Evolutionary conservation across 2,797 vertebrate genomes (phyloP).

Genomic region (Nannoperca australis): DNA sequence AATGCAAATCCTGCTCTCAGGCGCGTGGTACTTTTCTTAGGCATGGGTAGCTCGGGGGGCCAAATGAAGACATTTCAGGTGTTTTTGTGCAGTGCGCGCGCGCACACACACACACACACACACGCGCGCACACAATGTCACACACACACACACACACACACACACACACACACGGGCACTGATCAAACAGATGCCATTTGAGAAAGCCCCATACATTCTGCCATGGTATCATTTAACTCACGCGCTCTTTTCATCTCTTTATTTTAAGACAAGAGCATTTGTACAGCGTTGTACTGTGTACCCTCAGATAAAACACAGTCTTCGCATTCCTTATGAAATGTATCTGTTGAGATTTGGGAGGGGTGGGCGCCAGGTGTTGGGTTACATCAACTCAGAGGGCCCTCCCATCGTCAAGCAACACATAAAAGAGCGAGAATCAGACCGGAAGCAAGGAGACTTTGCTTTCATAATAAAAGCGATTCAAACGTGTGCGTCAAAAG

Average conservation of each 20-base stretch:
- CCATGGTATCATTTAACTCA: conserved; percentile 71
- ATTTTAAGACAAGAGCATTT: conserved; percentile 81
- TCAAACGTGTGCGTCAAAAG: background rate
- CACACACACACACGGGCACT: conserved; percentile 13
- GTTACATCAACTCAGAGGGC: conserved; percentile 85
- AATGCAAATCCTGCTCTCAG: conserved; percentile 21
- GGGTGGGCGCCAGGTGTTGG: conserved; percentile 82
- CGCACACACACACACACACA: background rate
- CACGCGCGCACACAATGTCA: background rate
- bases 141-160: background rate
- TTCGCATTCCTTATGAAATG: conserved; percentile 84
- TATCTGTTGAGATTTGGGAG: conserved; percentile 82
- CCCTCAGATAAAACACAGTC: conserved; percentile 83
- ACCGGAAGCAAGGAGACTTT: background rate
- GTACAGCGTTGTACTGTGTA: conserved; percentile 82
- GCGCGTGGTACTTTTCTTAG: conserved; percentile 36
- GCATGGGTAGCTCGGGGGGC: conserved; percentile 14
- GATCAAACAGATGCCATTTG: conserved; percentile 78
- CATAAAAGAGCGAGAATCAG: background rate
- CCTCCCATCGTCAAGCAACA: conserved; percentile 77
- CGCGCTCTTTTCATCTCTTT: conserved; percentile 78
- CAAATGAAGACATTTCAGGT: conserved; percentile 61
- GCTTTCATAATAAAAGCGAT: conserved; percentile 62
- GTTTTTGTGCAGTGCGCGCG: conserved; percentile 10
- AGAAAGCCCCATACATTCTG: conserved; percentile 74